Base-by-base conservation (phyloP, 2,888 invertebrate species). In the Mimumesa dahlbomi region DNA sequence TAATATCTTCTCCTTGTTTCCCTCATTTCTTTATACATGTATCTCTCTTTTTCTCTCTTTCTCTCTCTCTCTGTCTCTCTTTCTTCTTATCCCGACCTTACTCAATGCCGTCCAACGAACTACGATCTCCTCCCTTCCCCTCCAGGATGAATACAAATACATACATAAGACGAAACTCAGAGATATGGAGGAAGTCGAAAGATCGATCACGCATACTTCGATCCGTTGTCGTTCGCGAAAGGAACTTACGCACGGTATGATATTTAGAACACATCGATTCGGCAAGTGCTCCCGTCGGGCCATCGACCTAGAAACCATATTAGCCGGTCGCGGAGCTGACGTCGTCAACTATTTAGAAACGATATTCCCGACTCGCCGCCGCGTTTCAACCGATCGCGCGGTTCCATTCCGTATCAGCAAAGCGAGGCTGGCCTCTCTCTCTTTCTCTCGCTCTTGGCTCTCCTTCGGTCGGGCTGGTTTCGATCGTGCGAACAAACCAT, bases 401-500 rank as follows among this genome's bases (percentile, higher is more conserved):
- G 77, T 70, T 77, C 73, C 74, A 70, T 77, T 77, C 63, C 63
- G 66, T 62, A 71, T 77, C 70, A 61, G 61, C 70, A 50, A 43
- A 22, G 38, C 49, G 22, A 42, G 42, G 18, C 40, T 18, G 46
- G 58, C 18, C 31, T 14, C 2, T 16, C 3, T 34, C 21, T 7
- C 14, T 14, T 7, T 40, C 25, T 52, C 53, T 40, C 36, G 34
- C 61, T 48, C 63, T 57, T 45, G 75, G 50, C 59, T 75, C 79
- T 79, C 73, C 74, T 76, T 79, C 56, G 70, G 75, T 66, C 80
- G 65, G 72, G 77, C 79, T 80, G 79, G 80, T 79, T 79, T 79
- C 80, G 79, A 79, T 81, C 82, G 82, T 81, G 82, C 82, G 81
- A 81, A 82, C 78, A 72, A 79, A 75, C 82, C 77, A 75, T 77